Evolutionary conservation across 1,140 invertebrate species (phyloP).

Genomic region (Penaeus chinensis): DNA sequence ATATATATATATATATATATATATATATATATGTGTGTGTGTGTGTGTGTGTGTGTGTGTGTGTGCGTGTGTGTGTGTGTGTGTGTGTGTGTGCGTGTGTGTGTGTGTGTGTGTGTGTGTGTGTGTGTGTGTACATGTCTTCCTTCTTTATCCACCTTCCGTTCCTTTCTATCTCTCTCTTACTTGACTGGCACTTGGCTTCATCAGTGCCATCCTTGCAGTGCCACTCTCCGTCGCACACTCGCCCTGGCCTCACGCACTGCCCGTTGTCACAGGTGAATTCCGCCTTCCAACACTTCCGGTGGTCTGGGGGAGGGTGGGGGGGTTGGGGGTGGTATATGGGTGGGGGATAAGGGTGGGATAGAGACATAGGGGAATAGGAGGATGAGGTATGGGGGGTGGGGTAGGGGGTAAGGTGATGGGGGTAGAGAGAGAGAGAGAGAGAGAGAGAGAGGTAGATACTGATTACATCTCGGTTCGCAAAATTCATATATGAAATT

Average conservation of each 20-base stretch:
- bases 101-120: too few species aligned
- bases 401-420: background rate
- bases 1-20: too few species aligned
- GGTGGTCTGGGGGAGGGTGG: slow-evolving; percentile 64
- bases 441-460: slow-evolving; percentile 17
- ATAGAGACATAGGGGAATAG: background rate
- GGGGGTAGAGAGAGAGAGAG: background rate
- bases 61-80: too few species aligned
- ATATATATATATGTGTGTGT: too few species aligned
- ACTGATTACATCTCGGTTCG: background rate
- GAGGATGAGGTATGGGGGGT: background rate
- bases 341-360: background rate
- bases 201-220: slow-evolving; percentile 70
- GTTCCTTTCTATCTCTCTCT: background rate
- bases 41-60: too few species aligned
- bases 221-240: slow-evolving; percentile 69
- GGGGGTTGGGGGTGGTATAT: background rate
- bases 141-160: too few species aligned
- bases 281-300: slow-evolving; percentile 68
- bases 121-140: too few species aligned
- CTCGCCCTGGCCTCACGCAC: slow-evolving; percentile 68
- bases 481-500: too few species aligned
- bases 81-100: too few species aligned
- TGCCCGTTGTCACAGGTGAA: slow-evolving; percentile 69
- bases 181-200: slow-evolving; percentile 65